These are phyloP conservation scores for Ochropleura plecta DNA, from an alignment of 2,888 invertebrate genomes.

Conservation along the genomic window DNA sequence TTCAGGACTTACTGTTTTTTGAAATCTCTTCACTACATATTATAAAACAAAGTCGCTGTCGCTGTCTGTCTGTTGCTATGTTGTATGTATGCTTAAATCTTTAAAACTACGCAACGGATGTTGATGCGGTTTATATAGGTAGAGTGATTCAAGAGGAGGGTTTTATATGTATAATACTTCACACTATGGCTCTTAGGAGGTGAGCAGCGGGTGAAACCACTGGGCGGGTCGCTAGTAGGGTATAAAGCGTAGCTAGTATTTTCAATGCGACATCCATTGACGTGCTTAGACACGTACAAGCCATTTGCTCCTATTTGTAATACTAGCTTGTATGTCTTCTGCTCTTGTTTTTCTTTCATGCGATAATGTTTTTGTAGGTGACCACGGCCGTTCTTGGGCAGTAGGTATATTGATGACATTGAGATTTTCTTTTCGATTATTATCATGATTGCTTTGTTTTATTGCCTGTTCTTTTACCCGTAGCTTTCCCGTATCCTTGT, in stretches of 20 bases:
- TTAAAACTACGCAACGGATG: no score
- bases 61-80: no score
- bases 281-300: background rate
- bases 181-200: no score
- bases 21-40: background rate
- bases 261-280: no score
- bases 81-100: no score
- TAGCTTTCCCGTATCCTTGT: background rate
- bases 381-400: background rate
- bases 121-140: no score
- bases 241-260: background rate
- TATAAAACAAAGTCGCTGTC: no score
- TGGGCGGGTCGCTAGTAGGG: no score
- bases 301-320: background rate
- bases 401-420: slow-evolving; percentile 26
- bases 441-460: background rate
- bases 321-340: background rate
- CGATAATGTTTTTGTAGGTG: slow-evolving; percentile 33
- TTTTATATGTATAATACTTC: no score
- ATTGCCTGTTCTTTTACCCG: background rate
- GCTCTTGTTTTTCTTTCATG: slow-evolving; percentile 11
- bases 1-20: background rate
- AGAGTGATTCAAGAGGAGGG: no score
- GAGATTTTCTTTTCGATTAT: slow-evolving; percentile 20
- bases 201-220: no score